Conservation (phyloP, 23 tunicate genomes). For the Botrylloides violaceus region DNA sequence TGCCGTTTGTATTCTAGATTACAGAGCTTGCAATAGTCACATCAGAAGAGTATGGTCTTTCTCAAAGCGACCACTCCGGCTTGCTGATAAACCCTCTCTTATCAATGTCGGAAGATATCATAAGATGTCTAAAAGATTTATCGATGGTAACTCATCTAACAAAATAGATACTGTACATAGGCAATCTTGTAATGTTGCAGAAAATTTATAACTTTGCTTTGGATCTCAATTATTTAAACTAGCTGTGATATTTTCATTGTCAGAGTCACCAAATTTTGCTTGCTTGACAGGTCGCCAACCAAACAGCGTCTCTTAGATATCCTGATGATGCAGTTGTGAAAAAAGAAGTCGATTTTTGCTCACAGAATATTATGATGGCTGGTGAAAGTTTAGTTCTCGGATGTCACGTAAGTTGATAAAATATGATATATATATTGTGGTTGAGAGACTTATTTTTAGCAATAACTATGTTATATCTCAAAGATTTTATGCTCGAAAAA, state of each 20-base stretch:
- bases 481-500: constrained; percentile 11
- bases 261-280: neutral
- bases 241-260: no score
- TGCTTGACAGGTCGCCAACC: constrained; percentile 15
- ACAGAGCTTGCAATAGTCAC: constrained; percentile 23
- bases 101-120: constrained; percentile 23
- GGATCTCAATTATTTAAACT: no score
- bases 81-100: constrained; percentile 18
- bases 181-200: no score
- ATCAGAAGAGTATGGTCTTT: neutral
- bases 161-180: no score
- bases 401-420: constrained; percentile 37
- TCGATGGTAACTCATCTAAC: no score
- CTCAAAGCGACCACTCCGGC: neutral
- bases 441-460: neutral
- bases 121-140: constrained; percentile 32
- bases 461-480: neutral
- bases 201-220: no score
- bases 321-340: constrained; percentile 30
- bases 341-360: constrained; percentile 55
- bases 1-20: constrained; percentile 2
- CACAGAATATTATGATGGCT: constrained; percentile 47
- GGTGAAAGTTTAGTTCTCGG: constrained; percentile 57
- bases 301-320: constrained; percentile 35
- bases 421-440: neutral